Conservation (phyloP, 2,888 invertebrate species). For the Apomyelois bistriatella region DNA sequence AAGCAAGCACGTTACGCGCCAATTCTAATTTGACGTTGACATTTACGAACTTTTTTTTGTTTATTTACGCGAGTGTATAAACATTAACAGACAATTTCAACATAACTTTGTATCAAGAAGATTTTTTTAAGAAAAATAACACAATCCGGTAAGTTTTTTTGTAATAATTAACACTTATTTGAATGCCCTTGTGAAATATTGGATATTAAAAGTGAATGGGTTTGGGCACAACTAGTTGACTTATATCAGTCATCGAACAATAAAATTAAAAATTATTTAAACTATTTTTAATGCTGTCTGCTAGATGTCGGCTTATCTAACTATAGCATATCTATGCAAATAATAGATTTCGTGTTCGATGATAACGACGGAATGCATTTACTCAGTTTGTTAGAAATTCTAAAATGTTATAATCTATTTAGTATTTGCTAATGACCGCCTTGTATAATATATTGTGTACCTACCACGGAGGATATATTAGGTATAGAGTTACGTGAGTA, state of each 20-base stretch:
- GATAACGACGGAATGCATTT: neutral
- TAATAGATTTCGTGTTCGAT: neutral
- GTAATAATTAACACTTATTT: neutral
- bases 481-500: too few species aligned
- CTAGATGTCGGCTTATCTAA: neutral
- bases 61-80: slow-evolving; percentile 41
- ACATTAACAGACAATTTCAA: slow-evolving; percentile 3
- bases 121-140: neutral
- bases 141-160: slow-evolving; percentile 2
- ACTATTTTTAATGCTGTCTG: neutral
- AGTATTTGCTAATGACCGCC: too few species aligned
- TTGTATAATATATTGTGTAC: too few species aligned
- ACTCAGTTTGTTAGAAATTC: too few species aligned
- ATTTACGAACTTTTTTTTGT: slow-evolving; percentile 28
- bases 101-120: neutral
- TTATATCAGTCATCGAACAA: slow-evolving; percentile 7
- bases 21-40: slow-evolving; percentile 25
- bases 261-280: neutral
- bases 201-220: slow-evolving; percentile 7
- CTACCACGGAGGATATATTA: too few species aligned
- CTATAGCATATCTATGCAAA: neutral
- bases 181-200: slow-evolving; percentile 6
- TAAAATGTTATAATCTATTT: too few species aligned
- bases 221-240: neutral
- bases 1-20: slow-evolving; percentile 41